A percentile compares a stretch with the other conserved stretches of the same genome.
phyloP scores from a whole-genome alignment of 2,888 invertebrate genomes.

The Onchidella celtica region DNA sequence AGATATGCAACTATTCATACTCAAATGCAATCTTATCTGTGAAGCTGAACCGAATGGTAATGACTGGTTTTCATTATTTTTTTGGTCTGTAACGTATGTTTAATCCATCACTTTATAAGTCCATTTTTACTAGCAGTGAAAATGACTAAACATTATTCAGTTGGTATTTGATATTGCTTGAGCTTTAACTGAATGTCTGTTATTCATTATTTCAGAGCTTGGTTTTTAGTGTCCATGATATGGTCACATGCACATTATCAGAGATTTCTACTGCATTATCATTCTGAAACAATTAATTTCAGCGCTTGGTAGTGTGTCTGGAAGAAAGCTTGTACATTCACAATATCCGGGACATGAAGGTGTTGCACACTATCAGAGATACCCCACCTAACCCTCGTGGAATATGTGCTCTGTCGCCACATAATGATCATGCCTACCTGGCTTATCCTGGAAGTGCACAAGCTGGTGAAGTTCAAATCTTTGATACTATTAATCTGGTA shows the following conservation, averaged over 20 bases:
- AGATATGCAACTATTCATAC: slow-evolving; percentile 97
- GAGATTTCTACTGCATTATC: no score
- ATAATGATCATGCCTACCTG: slow-evolving; percentile 94
- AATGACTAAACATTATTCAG: no score
- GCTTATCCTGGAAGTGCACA: slow-evolving; percentile 98
- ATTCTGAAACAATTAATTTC: slow-evolving; percentile 68
- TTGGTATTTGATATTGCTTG: no score
- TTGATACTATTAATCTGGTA: slow-evolving; percentile 94
- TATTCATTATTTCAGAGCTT: no score
- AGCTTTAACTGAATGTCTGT: no score
- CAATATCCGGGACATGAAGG: slow-evolving; percentile 98
- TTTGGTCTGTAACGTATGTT: no score
- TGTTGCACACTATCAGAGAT: slow-evolving; percentile 98
- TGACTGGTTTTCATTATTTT: background rate
- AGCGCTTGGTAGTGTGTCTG: slow-evolving; percentile 97
- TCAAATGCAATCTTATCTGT: slow-evolving; percentile 97
- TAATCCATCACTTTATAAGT: no score
- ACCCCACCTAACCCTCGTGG: slow-evolving; percentile 97
- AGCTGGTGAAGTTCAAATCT: slow-evolving; percentile 96
- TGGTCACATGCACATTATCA: no score
- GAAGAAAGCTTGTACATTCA: slow-evolving; percentile 99
- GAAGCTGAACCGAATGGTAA: slow-evolving; percentile 94
- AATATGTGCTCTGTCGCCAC: slow-evolving; percentile 93
- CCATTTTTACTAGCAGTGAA: no score
- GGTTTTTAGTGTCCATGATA: no score